Percentiles rank a stretch among this genome's conserved stretches.
Evolutionary conservation across 2,888 invertebrate species (phyloP).

Genomic region (Tanypteryx hageni): DNA sequence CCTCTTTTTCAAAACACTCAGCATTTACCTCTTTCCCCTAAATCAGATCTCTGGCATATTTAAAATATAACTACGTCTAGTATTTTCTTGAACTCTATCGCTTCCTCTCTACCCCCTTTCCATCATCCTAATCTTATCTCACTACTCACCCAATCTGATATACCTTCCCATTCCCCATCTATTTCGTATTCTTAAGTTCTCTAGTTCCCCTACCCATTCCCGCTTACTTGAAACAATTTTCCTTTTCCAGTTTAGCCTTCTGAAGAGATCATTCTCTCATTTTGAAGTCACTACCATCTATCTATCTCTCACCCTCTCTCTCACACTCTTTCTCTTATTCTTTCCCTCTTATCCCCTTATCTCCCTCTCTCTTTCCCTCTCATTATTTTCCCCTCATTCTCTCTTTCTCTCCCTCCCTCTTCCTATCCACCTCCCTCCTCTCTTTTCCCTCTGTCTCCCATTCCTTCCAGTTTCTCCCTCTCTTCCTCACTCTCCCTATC

Average conservation of each 20-base stretch:
- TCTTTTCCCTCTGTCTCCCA: background rate
- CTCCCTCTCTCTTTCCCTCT: background rate
- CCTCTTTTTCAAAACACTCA: slow-evolving; percentile 1
- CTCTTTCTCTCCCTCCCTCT: background rate
- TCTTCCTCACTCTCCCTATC: background rate
- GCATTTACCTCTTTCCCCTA: background rate
- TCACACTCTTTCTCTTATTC: background rate
- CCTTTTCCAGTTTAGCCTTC: background rate
- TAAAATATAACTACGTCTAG: background rate
- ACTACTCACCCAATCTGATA: background rate
- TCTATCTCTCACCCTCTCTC: background rate
- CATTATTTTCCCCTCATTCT: background rate
- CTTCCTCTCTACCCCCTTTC: background rate
- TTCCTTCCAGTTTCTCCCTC: background rate
- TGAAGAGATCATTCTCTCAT: background rate
- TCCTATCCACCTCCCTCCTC: background rate
- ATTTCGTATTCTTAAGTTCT: background rate
- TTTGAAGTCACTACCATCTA: background rate
- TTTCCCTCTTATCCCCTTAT: background rate
- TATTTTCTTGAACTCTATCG: background rate
- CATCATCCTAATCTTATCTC: background rate
- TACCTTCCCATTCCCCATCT: background rate
- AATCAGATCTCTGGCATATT: background rate
- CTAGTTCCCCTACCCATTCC: background rate
- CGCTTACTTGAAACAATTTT: background rate